Base-by-base conservation (phyloP, 2,888 invertebrate species). In the Rhyacophila evoluta region DNA sequence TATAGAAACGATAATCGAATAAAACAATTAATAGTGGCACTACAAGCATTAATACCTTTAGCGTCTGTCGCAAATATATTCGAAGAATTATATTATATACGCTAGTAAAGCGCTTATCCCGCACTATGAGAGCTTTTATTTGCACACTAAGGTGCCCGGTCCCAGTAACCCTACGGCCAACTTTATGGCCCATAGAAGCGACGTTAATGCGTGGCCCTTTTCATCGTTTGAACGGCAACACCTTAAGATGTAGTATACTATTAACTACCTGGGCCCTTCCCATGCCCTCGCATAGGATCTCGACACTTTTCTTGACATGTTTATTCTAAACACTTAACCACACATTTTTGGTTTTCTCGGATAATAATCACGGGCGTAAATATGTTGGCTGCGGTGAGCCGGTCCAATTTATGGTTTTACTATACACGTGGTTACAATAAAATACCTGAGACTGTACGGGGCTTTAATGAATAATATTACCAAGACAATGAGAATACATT, bases 221-320 rank as follows among this genome's bases (percentile, higher is more conserved):
- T 55, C 55, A 55, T 55, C 55, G 55, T 55, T 55, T 55, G 55
- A 19, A 55, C 55, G 55, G 55, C 55, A 55, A 55, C 55, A 55
- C 55, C 55, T 55, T 55, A 55, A 55, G 55, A 55, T 55, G 19
- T 55, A 55, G 19, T 55, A 19, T 55, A 19, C 25, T 55, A 55
- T 55, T 55, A 55, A 55, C 55, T 55, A 55, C 55, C 55, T 55
- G 55, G 29, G 29, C 2, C 29, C 6, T 6, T 6, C 29, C 6
- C 29, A n/a, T n/a, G n/a, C 19, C 55, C 10, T 19, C 19, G 19
- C 55, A 55, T 55, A 19, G 55, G 15, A 55, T 55, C 55, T 55
- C 55, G 55, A 55, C 55, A 55, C 55, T 55, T 55, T 55, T 19
- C 55, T 19, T 55, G 55, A 55, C 55, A 55, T 55, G 55, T 55